phyloP scores from a whole-genome alignment of 2,888 invertebrate genomes.

The Eristalinus aeneus region DNA sequence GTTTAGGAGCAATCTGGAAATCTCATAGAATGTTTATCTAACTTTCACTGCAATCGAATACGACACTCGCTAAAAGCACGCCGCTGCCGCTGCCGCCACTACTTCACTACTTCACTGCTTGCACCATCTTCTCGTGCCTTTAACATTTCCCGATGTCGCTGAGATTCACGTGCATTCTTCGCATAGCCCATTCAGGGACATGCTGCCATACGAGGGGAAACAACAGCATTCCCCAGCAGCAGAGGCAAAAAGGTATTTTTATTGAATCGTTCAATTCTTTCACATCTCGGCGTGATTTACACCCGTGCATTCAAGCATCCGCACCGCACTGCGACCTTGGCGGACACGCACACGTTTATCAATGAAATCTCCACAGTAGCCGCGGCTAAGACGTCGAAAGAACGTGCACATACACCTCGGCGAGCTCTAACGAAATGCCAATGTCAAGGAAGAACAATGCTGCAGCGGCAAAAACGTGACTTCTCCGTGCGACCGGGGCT shows the following conservation, averaged over 20 bases:
- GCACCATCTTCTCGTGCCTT: background rate
- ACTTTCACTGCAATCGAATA: background rate
- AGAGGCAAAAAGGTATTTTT: background rate
- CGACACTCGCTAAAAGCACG: conserved; percentile 15
- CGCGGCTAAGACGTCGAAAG: background rate
- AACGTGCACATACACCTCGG: background rate
- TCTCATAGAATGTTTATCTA: background rate
- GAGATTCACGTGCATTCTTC: conserved; percentile 48
- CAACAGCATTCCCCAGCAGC: conserved; percentile 37
- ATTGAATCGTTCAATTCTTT: conserved; percentile 16
- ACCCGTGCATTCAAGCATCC: conserved; percentile 43
- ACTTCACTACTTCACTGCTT: too few relatives aligned
- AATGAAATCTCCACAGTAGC: conserved; percentile 28
- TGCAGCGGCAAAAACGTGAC: conserved; percentile 49
- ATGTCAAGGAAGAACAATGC: conserved; percentile 48
- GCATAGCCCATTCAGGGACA: conserved; percentile 2
- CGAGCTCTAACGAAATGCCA: conserved; percentile 38
- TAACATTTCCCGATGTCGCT: background rate
- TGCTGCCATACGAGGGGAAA: conserved; percentile 35
- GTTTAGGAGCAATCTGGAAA: background rate
- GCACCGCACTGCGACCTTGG: conserved; percentile 47
- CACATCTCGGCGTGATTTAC: conserved; percentile 47
- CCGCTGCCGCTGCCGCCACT: conserved; percentile 17
- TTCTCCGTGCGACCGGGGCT: conserved; percentile 11
- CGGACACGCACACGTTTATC: conserved; percentile 44